Evolutionary conservation across 2,888 invertebrate species (phyloP), one percentile per base, ranked within the genome.

Genomic region (Pomacea canaliculata): DNA sequence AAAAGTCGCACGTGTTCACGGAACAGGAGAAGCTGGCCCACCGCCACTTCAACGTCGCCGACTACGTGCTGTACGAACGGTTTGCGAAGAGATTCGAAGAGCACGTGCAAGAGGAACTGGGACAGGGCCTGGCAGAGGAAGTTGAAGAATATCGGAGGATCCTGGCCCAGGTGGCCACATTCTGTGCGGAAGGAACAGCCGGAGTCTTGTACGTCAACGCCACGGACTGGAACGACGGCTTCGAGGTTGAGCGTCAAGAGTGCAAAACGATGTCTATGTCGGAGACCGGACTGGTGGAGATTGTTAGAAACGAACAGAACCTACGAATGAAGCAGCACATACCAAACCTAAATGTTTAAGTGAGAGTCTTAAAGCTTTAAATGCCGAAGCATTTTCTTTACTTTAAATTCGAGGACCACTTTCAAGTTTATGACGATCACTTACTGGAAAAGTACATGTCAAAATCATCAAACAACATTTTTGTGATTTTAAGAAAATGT

Each of bases 51-150:
- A 71, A 78, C 62, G 12, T 46, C 46, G 70, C 71, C 7, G 68
- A 74, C 23, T 78, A 76, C 67, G 66, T 18, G 7, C 51, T 78
- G 63, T 78, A 78, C 74, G 77, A 78, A 12, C 62, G 67, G 49
- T 78, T 78, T 49, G 13, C 65, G 12, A 23, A 46, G 10, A 51
- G 59, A 46, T 67, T 78, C 5, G 62, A 74, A n/a, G 49, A 71
- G 27, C 70, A 60, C n/a, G 60, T 78, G 9, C 59, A 37, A 37
- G 37, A 5, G 12, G 67, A 56, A 13, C 62, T 23, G 18, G 74
- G 74, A 9, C 19, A 37, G 27, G 18, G 12, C 3, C 74, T 78
- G 23, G n/a, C n/a, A 9, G 56, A 27, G 7, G 77, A 78, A 18
- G 77, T 78, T 23, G 12, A 27, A 18, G 46, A 70, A n/a, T 76